Percentiles rank a stretch among this genome's conserved stretches.
phyloP scores from a whole-genome alignment of 2,113 vertebrate genomes.

The Aspidoscelis tigris region DNA sequence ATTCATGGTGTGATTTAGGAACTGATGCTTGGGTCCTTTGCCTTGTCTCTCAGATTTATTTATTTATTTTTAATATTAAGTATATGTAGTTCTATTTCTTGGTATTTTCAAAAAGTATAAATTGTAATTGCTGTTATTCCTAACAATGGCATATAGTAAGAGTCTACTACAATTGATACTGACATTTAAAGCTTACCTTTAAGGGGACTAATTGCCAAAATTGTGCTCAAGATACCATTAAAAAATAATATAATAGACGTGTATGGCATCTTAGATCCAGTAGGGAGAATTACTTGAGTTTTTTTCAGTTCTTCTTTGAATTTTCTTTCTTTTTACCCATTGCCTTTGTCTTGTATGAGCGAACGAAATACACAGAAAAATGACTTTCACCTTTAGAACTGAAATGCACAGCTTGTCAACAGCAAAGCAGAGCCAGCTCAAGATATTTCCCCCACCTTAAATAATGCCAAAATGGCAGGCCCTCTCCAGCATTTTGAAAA shows the following conservation, averaged over 20 bases:
- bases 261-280: not conserved
- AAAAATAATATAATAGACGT: not conserved
- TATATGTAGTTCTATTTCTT: no score
- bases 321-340: not conserved
- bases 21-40: no score
- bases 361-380: not conserved
- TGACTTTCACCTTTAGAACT: not conserved
- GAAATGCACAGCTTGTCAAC: not conserved
- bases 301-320: not conserved
- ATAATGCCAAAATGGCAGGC: not conserved
- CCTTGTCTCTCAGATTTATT: no score
- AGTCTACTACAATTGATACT: no score
- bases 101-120: no score
- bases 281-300: not conserved
- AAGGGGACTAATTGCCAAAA: not conserved
- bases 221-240: not conserved
- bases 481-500: not conserved
- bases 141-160: no score
- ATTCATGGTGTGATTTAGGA: no score
- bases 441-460: not conserved
- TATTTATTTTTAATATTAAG: no score
- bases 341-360: not conserved
- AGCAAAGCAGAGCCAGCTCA: not conserved
- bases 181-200: not conserved
- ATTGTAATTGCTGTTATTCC: no score